Conservation (phyloP, 2,888 invertebrate species). For the Therioaphis trifolii region DNA sequence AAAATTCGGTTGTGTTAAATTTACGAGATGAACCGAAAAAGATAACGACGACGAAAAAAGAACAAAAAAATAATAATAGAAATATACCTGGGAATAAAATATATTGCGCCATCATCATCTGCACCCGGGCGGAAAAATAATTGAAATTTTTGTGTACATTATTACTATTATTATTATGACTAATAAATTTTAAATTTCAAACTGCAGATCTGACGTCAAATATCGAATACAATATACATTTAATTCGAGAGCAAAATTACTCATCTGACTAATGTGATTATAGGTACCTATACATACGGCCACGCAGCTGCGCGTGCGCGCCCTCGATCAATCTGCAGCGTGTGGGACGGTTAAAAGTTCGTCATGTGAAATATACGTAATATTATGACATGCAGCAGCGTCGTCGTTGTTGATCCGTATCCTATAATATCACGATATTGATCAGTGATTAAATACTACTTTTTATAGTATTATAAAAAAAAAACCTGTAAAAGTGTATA, state of each 20-base stretch:
- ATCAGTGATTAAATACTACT: no score
- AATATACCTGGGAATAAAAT: slow-evolving; percentile 6
- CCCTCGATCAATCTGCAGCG: not conserved
- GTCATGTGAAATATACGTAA: no score
- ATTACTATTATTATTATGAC: not conserved
- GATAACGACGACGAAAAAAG: not conserved
- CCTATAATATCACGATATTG: no score
- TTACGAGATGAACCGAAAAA: slow-evolving; percentile 14
- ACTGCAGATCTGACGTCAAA: not conserved
- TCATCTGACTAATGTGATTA: not conserved
- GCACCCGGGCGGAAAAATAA: slow-evolving; percentile 15
- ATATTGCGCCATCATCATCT: not conserved
- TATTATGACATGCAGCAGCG: no score
- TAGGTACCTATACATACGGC: not conserved
- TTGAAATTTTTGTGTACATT: slow-evolving; percentile 16
- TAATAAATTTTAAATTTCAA: not conserved
- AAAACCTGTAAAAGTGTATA: no score
- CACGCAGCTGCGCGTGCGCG: not conserved
- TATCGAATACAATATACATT: not conserved
- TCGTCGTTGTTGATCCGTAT: no score
- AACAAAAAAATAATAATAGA: no score
- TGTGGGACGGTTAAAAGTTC: no score
- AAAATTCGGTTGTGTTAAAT: slow-evolving; percentile 26
- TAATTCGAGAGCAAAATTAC: not conserved
- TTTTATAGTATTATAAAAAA: no score